A percentile compares a stretch with the other conserved stretches of the same genome.
Evolutionary conservation across 2,888 invertebrate species (phyloP).

Genomic region (Xanthia icteritia): DNA sequence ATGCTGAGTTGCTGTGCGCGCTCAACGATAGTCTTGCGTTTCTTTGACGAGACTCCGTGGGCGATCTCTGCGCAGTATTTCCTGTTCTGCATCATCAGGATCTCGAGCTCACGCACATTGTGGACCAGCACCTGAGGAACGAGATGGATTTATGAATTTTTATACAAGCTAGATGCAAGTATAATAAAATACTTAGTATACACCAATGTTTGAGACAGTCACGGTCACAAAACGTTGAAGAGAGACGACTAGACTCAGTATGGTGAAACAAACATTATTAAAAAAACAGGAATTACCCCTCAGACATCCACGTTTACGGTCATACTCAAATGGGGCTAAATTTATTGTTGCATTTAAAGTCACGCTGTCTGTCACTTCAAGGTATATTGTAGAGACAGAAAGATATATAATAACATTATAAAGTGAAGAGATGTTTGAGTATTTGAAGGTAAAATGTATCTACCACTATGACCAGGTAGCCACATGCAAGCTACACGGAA

Average conservation of each 20-base stretch:
- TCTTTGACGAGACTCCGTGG: conserved; percentile 99
- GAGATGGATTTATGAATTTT: background rate
- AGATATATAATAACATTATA: no score
- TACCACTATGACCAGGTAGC: conserved; percentile 83
- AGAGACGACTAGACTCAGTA: background rate
- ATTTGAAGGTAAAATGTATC: conserved; percentile 73
- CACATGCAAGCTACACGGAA: conserved; percentile 77
- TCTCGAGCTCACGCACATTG: conserved; percentile 96
- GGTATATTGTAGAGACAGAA: background rate
- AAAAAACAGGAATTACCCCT: no score
- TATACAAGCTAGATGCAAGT: background rate
- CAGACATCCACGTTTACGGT: no score
- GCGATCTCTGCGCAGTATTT: conserved; percentile 99
- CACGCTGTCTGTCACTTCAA: no score
- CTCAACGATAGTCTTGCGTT: conserved; percentile 98
- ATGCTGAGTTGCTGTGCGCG: conserved; percentile 98
- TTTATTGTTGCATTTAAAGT: no score
- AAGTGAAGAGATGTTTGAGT: background rate
- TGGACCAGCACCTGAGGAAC: conserved; percentile 85
- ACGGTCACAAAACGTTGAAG: background rate
- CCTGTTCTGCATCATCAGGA: conserved; percentile 99
- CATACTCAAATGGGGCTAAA: no score
- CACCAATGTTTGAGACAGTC: background rate
- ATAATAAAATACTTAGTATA: background rate
- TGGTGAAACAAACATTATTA: no score